Base-by-base conservation (phyloP, 2,888 invertebrate species). In the Hydrotaea cyrtoneurina region DNA sequence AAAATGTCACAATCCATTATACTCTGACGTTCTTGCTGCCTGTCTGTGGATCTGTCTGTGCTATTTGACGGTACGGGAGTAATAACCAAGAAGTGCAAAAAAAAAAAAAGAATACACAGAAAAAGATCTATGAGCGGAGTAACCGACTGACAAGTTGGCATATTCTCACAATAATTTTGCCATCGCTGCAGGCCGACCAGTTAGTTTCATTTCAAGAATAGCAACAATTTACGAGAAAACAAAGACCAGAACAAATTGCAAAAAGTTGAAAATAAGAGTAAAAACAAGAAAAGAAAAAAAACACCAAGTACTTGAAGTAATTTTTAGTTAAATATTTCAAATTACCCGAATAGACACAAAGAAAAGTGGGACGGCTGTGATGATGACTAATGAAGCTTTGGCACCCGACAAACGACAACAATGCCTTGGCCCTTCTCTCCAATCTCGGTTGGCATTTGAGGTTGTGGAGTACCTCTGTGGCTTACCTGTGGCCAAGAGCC, bases 241-340 rank as follows among this genome's bases (percentile, higher is more conserved):
- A 80, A 23, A 62, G 36, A 66, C 66, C 59, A 64, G 3, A 69
- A 73, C 17, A 55, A 64, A 62, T 78, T 46, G 39, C n/a, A 57
- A 76, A 76, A 77, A 21, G 15, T 66, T 66, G 39, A 21, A 43
- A 36, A 43, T 19, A 7, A 13, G 17, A 3, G 5, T 11, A 66
- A 66, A 39, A 13, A 73, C 23, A 59, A 43, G 39, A 69, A 43
- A 57, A 15, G 19, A 17, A 69, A 46, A 21, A 46, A 69, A 46
- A n/a, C n/a, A n/a, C n/a, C 46, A 69, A 69, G 71, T 76, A 84
- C 66, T 81, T 73, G 17, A 85, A 82, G 74, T 79, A 80, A 82
- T 82, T 82, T 66, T 82, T n/a, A 79, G 82, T 79, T 85, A 82
- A 85, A 85, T 82, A 82, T 79, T 82, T 85, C 23, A 82, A 79